Percentiles rank a stretch among this genome's conserved stretches.
phyloP scores from a whole-genome alignment of 2,113 vertebrate species.

The Colaptes auratus region DNA sequence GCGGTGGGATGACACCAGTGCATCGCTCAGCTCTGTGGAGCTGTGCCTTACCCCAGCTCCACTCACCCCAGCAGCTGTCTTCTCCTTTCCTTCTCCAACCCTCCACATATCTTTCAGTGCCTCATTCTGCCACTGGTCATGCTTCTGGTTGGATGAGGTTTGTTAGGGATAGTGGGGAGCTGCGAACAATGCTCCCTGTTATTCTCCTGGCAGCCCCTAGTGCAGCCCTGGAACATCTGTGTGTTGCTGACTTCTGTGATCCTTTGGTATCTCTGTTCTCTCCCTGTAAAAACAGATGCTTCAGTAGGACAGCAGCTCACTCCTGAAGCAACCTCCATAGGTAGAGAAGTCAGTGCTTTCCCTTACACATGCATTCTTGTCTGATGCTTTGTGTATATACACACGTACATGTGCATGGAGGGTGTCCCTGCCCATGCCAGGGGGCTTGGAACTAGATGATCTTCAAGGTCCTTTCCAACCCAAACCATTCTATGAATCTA shows the following conservation, averaged over 20 bases:
- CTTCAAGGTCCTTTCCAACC: too few relatives aligned
- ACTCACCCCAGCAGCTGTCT: constrained; percentile 30
- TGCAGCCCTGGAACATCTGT: neutral
- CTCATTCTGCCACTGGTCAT: neutral
- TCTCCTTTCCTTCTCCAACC: neutral
- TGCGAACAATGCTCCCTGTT: neutral
- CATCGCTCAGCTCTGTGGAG: constrained; percentile 11
- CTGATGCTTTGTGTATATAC: rapidly evolving
- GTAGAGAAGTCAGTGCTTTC: neutral
- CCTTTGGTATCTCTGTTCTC: neutral
- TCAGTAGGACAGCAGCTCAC: neutral
- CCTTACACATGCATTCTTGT: neutral
- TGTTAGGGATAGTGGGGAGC: neutral
- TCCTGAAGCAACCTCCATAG: neutral
- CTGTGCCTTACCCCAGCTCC: neutral
- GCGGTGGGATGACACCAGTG: constrained; percentile 37
- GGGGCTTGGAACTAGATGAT: too few relatives aligned
- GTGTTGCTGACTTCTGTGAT: neutral
- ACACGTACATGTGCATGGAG: too few relatives aligned
- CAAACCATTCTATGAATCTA: too few relatives aligned
- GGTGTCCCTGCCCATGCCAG: too few relatives aligned
- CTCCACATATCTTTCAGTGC: neutral
- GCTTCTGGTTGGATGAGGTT: neutral
- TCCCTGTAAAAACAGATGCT: neutral
- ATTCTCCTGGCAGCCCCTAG: neutral